Evolutionary conservation across 2,113 vertebrate genomes (phyloP), one percentile per base, ranked within the genome.

Genomic region (Steatornis caripensis): DNA sequence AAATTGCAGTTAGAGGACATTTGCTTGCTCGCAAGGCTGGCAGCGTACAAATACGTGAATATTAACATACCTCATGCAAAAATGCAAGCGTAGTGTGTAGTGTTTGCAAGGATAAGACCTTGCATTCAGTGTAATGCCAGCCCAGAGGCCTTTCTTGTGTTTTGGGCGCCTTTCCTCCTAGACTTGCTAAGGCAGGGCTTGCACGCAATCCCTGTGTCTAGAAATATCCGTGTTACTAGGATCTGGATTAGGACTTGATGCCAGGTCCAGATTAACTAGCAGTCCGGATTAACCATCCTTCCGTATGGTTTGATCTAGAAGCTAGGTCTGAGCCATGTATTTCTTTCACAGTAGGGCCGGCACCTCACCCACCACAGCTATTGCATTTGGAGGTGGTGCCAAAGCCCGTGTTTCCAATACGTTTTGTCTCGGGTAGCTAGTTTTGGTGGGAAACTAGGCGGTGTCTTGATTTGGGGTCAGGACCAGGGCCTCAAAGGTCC

Each of bases 1-100:
- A 97, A 98, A 98, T 94, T 98, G 88, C 95, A 95, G 90, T 93
- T 98, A 95, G 97, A 98, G 97, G 98, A 95, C 87, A 8, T 96
- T 96, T 68, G 23, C 88, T 71, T 32, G 45, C 79, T 97, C 88
- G 88, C 84, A 55, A 87, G 90, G 68, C 96, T 90, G 61, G 74
- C 74, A 96, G 97, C 79, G 80, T 58, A 48, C 74, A 97, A 90
- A 94, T 51, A 97, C 64, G 87, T 96, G 89, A 97, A 97, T 97
- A 98, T 97, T 97, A 97, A 97, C 9, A 11, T 51, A 13, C 32
- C 5, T 32, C 49, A 76, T 11, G 1, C 6, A 87, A 49, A 94
- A 95, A 90, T 71, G 48, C 32, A 93, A 94, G 48, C 39, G 27
- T 24, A 5, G 9, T 41, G 72, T 77, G 61, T 64, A 30, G 37